Conservation (phyloP, 1,140 invertebrate genomes). For the Temnothorax longispinosus region DNA sequence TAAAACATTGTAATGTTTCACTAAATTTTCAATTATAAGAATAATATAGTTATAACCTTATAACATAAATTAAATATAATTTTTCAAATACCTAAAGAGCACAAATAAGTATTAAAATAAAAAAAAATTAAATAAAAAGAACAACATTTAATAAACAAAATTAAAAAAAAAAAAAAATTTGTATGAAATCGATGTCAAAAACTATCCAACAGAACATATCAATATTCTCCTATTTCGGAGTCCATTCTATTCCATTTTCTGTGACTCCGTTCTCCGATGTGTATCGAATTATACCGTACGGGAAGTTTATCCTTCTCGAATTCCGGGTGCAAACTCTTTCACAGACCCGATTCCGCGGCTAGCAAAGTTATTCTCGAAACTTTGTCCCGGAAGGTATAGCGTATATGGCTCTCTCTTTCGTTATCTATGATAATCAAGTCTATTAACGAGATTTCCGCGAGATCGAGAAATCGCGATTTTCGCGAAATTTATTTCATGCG, state of each 20-base stretch:
- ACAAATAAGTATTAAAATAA: background rate
- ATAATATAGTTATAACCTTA: background rate
- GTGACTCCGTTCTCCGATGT: background rate
- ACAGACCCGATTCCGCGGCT: constrained; percentile 11
- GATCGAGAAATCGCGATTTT: constrained; percentile 6
- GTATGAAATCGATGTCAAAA: background rate
- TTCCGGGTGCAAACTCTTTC: constrained; percentile 25
- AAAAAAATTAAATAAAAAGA: background rate
- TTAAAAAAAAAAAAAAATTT: background rate
- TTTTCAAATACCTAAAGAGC: background rate
- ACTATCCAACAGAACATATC: background rate
- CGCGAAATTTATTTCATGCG: background rate
- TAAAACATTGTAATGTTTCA: background rate
- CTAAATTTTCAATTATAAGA: background rate
- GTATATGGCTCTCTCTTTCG: background rate
- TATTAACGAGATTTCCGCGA: constrained; percentile 19
- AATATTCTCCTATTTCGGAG: background rate
- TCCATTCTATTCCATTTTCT: background rate
- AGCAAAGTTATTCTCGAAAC: constrained; percentile 37
- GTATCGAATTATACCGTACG: constrained; percentile 28
- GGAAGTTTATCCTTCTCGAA: constrained; percentile 10
- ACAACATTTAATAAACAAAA: background rate
- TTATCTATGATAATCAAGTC: constrained; percentile 31
- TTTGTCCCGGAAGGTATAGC: background rate
- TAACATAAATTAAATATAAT: background rate